Evolutionary conservation across 2,888 invertebrate species (phyloP), one percentile per base, ranked within the genome.

Genomic region (Clunio marinus): DNA sequence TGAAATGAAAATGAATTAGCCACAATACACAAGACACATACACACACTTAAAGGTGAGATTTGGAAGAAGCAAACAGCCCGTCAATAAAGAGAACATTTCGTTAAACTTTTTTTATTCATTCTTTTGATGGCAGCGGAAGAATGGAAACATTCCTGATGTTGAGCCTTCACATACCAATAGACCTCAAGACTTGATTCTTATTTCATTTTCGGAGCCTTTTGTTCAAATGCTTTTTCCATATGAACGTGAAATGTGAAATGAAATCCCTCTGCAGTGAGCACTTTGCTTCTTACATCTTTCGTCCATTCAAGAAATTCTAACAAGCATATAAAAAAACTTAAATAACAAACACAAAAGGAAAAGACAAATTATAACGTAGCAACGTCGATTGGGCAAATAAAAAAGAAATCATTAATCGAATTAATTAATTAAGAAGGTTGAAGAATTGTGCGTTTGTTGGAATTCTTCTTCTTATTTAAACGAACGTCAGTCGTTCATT

Each of bases 291-390:
- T 51, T 45, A 45, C 45, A 7, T 45, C 15, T 45, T n/a, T n/a
- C n/a, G 17, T 17, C 51, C 41, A 62, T 62, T 62, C 37, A 62
- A 22, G 2, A 59, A 20, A 51, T n/a, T n/a, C n/a, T n/a, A n/a
- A n/a, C n/a, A n/a, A n/a, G n/a, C n/a, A n/a, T n/a, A n/a, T n/a
- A n/a, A 24, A 41, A 63, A 41, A 55, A 10, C 51, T 15, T 22
- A 51, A 51, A 17, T 51, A 20, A 35, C 15, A 51, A 55, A 20
- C 55, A 66, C 66, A 66, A 66, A 66, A 46, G 66, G 41, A 22
- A 51, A 55, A 66, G 66, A 66, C 66, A 66, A 66, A 66, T 66
- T 66, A 66, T 66, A 66, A 66, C 55, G 66, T 66, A 66, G 66
- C 28, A 55, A 24, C 66, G 22, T 13, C 57, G 35, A 66, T 66